A percentile compares a stretch with the other conserved stretches of the same genome.
Evolutionary conservation across 2,888 invertebrate species (phyloP).

Genomic region (Tortricodes alternella): DNA sequence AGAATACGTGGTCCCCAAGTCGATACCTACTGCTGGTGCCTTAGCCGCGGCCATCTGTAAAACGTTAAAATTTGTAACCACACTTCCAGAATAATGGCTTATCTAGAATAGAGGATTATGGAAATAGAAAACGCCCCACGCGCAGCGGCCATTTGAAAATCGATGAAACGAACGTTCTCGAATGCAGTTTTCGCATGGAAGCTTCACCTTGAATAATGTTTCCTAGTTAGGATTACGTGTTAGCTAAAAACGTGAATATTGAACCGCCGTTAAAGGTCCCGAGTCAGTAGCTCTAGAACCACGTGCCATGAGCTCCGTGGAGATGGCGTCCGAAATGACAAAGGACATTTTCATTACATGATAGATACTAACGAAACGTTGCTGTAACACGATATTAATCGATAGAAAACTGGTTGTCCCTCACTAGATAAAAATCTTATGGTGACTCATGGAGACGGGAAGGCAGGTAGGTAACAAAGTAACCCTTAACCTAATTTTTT

Average conservation of each 20-base stretch:
- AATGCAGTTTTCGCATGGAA: conserved; percentile 36
- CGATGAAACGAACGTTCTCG: conserved; percentile 63
- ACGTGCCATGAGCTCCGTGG: conserved; percentile 14
- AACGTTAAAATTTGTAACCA: conserved; percentile 26
- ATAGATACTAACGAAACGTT: no score
- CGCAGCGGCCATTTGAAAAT: conserved; percentile 60
- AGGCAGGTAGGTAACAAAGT: not conserved
- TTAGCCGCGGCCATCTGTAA: conserved; percentile 84
- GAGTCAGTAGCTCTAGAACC: not conserved
- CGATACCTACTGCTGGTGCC: conserved; percentile 96
- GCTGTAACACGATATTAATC: not conserved
- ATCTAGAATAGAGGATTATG: conserved; percentile 4
- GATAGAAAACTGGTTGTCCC: not conserved
- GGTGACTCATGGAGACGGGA: not conserved
- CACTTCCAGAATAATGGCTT: not conserved
- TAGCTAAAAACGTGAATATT: not conserved
- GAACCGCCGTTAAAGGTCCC: not conserved
- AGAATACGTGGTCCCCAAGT: conserved; percentile 97
- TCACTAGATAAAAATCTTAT: not conserved
- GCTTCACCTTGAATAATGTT: conserved; percentile 27
- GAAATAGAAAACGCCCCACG: conserved; percentile 31
- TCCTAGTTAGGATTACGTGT: not conserved
- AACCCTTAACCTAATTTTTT: not conserved
- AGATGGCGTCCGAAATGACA: conserved; percentile 18
- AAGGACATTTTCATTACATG: conserved; percentile 5